phyloP scores from a whole-genome alignment of 2,888 invertebrate genomes.

The Seira ritae region DNA sequence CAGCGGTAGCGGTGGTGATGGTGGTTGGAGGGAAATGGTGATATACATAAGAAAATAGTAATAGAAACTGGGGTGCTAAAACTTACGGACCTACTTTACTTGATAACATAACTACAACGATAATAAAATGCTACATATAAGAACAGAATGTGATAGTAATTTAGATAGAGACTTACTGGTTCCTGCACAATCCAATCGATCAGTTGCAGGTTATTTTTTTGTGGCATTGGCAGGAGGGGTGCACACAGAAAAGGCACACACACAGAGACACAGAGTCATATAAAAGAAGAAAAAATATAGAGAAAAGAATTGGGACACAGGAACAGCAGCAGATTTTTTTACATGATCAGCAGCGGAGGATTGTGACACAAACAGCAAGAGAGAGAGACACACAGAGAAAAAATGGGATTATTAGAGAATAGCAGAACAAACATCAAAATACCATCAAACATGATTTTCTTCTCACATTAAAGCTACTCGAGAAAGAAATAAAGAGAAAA shows the following conservation, averaged over 20 bases:
- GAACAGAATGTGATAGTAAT: slow-evolving; percentile 34
- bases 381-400: slow-evolving; percentile 30
- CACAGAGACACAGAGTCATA: slow-evolving; percentile 34
- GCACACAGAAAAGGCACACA: slow-evolving; percentile 54
- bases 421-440: slow-evolving; percentile 58
- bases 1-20: slow-evolving; percentile 27
- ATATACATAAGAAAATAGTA: slow-evolving; percentile 34
- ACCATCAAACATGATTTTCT: slow-evolving; percentile 48
- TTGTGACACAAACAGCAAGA: slow-evolving; percentile 32
- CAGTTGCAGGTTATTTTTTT: slow-evolving; percentile 63
- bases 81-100: too few relatives aligned
- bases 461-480: slow-evolving; percentile 32
- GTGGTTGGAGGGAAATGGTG: not conserved
- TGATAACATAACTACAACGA: too few relatives aligned
- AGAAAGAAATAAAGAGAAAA: too few relatives aligned
- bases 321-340: slow-evolving; percentile 50
- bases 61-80: slow-evolving; percentile 48
- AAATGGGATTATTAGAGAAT: slow-evolving; percentile 46
- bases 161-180: slow-evolving; percentile 73
- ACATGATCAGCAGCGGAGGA: slow-evolving; percentile 45
- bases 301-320: slow-evolving; percentile 37
- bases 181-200: slow-evolving; percentile 72
- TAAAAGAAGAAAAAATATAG: slow-evolving; percentile 7
- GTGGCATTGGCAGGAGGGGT: slow-evolving; percentile 53
- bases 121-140: not conserved